Evolutionary conservation across 2,113 vertebrate species (phyloP), one percentile per base, ranked within the genome.

Genomic region (Pogona vitticeps): DNA sequence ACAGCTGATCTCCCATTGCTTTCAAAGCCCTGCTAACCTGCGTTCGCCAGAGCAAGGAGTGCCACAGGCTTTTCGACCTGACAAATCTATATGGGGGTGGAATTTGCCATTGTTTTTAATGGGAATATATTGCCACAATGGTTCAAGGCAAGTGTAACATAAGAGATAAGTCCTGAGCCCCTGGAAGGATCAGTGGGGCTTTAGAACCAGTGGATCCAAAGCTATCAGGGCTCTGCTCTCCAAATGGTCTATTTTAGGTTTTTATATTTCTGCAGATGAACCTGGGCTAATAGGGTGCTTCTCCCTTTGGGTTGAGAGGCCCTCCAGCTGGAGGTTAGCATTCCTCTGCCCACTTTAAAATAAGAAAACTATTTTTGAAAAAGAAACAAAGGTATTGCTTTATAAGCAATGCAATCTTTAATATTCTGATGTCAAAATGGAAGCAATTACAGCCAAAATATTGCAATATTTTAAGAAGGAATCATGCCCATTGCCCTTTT

Each of bases 361-460:
- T 36, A 52, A 40, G 9, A 67, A n/a, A 91, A 33, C n/a, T 13
- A 33, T 26, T 33, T 38, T 21, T 38, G 13, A 23, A 2, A 73
- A 40, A 73, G 31, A n/a, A 33, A 17, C 0, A 0, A 80, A 85
- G 12, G 61, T n/a, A 33, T 33, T 42, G 15, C 38, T 8, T 28
- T n/a, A 20, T 20, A 82, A 59, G 89, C 18, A 72, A 88, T 92
- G 91, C 82, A 87, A 92, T 82, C 46, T 86, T 87, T 91, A 20
- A 33, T 87, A 82, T 78, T 87, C 59, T 84, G 6, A 85, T 89
- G 85, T 63, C 91, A 89, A 2, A 92, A 87, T 84, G 90, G 91
- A 86, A 73, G 88, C 63, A 40, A 92, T 52, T 73, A 79, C 78
- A 94, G 91, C 23, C n/a, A n/a, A 94, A 85, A 95, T 92, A 86